Base-by-base conservation (phyloP, 2,888 invertebrate genomes). In the Leptinotarsa juncta region DNA sequence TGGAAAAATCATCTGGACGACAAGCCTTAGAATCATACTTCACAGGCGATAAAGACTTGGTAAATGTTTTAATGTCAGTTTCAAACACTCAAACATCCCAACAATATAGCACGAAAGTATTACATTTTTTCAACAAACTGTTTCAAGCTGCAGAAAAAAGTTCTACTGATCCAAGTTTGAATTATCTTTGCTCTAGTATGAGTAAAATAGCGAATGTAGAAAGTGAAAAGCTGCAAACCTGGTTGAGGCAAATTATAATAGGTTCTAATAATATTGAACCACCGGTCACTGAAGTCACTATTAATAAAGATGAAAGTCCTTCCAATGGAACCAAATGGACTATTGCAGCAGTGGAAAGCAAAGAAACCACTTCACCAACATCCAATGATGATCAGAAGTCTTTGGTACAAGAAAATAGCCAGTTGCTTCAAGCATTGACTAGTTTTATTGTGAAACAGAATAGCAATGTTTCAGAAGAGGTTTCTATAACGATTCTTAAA, bases 21-120 rank as follows among this genome's bases (percentile, higher is more conserved):
- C 91, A 93, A 82, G 97, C 97, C 0, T 91, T 97, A 83, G 94
- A 96, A 82, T 91, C 92, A 73, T 96, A 97, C 83, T 97, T 97
- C 84, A 92, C 91, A 2, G 91, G 92, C 0, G 90, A 90, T 42
- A 92, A 92, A 81, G 93, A 93, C 76, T 90, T 97, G 57, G 93
- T 95, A 0, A 94, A 94, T 78, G 91, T 97, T 16, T 88, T 97
- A 55, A 89, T 97, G 69, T 94, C 96, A 0, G 94, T 96, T 4
- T 93, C 96, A 0, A 94, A 93, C 72, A 93, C 94, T 0, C 91
- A 93, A 70, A 91, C 92, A 79, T 91, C 93, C 0, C 90, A 91
- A 79, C 89, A 90, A n/a, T 95, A 95, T 84, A 92, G 94, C 18
- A 93, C 94, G 32, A 90, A 93, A 83, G 93, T 97, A 60, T 90